Conservation (phyloP, 2,888 invertebrate species). For the Eilema sororculum region DNA sequence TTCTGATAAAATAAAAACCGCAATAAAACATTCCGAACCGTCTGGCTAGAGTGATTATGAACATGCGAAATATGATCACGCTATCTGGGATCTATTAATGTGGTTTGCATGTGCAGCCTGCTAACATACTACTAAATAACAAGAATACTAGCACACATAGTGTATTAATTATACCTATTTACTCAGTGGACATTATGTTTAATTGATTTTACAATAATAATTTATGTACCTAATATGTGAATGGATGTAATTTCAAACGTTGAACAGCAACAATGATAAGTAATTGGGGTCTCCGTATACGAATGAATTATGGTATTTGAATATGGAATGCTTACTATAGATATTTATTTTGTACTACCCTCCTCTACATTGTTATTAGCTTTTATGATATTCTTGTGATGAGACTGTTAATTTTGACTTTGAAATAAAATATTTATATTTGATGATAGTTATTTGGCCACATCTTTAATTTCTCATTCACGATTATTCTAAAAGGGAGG, state of each 20-base stretch:
- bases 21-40: slow-evolving; percentile 33
- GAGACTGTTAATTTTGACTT: no score
- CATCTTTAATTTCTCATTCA: no score
- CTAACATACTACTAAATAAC: not conserved
- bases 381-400: no score
- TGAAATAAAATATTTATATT: no score
- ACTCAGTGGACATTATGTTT: not conserved
- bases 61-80: slow-evolving; percentile 61
- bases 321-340: no score
- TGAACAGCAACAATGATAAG: not conserved
- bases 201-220: not conserved
- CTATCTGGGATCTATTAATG: slow-evolving; percentile 27
- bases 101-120: slow-evolving; percentile 3
- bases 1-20: slow-evolving; percentile 35
- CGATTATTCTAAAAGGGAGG: not conserved
- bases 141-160: no score
- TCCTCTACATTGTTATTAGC: no score
- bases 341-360: no score
- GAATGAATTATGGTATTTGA: no score
- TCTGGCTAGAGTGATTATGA: slow-evolving; percentile 46
- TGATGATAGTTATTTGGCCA: no score
- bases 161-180: not conserved
- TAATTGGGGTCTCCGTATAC: not conserved
- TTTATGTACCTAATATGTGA: not conserved
- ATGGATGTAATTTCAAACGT: not conserved